Conservation (phyloP, 2,888 invertebrate species). For the Hedychridium roseum region DNA sequence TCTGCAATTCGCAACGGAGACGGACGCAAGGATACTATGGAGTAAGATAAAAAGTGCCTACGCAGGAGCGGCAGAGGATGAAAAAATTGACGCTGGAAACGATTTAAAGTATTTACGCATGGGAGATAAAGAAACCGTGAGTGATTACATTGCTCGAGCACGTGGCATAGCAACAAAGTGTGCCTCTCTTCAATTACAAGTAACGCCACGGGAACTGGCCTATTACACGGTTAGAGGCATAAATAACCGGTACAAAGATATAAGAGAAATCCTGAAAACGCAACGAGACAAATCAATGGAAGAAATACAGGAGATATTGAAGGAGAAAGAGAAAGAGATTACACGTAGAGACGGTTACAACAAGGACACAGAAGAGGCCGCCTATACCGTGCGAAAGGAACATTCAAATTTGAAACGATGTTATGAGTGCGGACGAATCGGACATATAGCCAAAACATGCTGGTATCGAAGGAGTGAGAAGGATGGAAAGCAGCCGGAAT, state of each 20-base stretch:
- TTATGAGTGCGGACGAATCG: background rate
- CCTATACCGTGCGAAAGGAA: background rate
- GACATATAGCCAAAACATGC: conserved; percentile 1
- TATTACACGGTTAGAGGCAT: background rate
- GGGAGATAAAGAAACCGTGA: conserved; percentile 1
- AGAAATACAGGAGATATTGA: background rate
- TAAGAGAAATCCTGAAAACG: conserved; percentile 1
- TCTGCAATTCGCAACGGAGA: conserved; percentile 4
- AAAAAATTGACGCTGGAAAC: conserved; percentile 1
- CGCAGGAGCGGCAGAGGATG: background rate
- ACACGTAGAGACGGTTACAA: background rate
- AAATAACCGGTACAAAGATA: background rate
- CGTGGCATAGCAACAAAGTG: conserved; percentile 1
- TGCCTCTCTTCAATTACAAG: background rate
- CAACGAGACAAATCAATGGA: conserved; percentile 2
- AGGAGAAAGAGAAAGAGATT: conserved; percentile 2
- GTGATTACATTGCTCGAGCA: conserved; percentile 2
- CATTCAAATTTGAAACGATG: background rate
- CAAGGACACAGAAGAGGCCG: background rate
- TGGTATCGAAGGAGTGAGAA: background rate
- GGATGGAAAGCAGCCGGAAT: background rate
- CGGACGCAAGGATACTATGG: background rate
- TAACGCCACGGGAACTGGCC: background rate
- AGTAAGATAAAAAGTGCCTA: background rate
- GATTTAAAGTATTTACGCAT: background rate